Base-by-base conservation (phyloP, 2,797 vertebrate species). In the Gallinago stenura region DNA sequence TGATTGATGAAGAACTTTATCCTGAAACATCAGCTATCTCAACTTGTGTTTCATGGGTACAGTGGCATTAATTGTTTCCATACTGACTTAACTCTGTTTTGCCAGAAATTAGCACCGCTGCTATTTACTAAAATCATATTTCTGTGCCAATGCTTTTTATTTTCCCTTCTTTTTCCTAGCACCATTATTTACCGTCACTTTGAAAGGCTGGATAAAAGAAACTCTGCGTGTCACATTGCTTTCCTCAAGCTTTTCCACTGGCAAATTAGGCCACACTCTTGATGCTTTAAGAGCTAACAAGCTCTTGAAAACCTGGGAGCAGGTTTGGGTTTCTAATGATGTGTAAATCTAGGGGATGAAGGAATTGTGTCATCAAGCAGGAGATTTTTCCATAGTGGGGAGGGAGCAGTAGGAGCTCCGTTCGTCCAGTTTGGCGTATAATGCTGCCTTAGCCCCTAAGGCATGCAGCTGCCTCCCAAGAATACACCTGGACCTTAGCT, bases 301-400 rank as follows among this genome's bases (percentile, higher is more conserved):
- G 94, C 71, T 96, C 90, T 91, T 93, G 90, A 97, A 97, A 98
- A 97, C 72, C 64, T 96, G 79, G 76, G 53, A 96, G 62, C 76
- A 81, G 48, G 51, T 95, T 85, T 95, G 39, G 79, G 73, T 96
- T 96, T 96, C 97, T 97, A 98, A 97, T 90, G 87, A 96, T 78
- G 95, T 86, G 73, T 95, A 97, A 97, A 97, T 97, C 90, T 85
- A 76, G 30, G 65, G 66, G 89, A 96, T 96, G 95, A 98, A 97
- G 95, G 89, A 91, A 94, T 66, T 87, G 82, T 96, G 97, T 97
- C 97, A 97, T 95, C 95, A 90, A 77, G 90, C 84, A 92, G 88
- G 68, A 97, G 75, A 71, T 94, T 95, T 96, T 95, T 21, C 92
- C 83, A 30, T 12, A 87, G 65, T 20, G 61, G 75, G 45, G 64